These are phyloP conservation scores for Keiferia lycopersicella DNA, from an alignment of 2,888 invertebrate genomes.

Conservation along the genomic window DNA sequence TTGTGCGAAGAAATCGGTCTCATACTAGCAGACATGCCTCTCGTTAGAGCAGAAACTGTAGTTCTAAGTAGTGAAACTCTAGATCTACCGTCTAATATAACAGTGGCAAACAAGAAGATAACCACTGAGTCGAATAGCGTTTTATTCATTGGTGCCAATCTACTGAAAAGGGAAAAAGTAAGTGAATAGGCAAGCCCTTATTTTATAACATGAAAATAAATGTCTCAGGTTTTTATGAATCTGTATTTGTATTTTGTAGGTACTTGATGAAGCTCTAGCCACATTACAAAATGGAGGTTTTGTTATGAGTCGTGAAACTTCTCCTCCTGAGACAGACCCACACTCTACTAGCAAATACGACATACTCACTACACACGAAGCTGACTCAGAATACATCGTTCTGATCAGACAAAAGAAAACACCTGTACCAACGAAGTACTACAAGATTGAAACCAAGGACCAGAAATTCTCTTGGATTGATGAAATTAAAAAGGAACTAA, in stretches of 20 bases:
- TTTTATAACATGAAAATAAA: not conserved
- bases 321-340: slow-evolving; percentile 65
- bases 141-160: slow-evolving; percentile 75
- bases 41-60: slow-evolving; percentile 84
- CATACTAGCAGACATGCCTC: slow-evolving; percentile 84
- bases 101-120: slow-evolving; percentile 83
- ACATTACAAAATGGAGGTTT: slow-evolving; percentile 82
- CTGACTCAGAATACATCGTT: slow-evolving; percentile 75
- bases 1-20: slow-evolving; percentile 80
- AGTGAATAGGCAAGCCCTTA: not conserved
- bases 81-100: slow-evolving; percentile 75
- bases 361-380: slow-evolving; percentile 71
- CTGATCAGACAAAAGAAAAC: slow-evolving; percentile 74
- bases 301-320: slow-evolving; percentile 81
- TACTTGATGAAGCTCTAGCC: slow-evolving; percentile 66
- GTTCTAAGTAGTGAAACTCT: slow-evolving; percentile 77
- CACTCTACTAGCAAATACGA: slow-evolving; percentile 60
- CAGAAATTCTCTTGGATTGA: slow-evolving; percentile 78
- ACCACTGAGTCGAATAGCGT: slow-evolving; percentile 72
- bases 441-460: slow-evolving; percentile 66
- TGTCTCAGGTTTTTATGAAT: not conserved
- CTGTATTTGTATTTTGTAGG: slow-evolving; percentile 42
- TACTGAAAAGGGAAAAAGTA: slow-evolving; percentile 74
- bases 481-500: slow-evolving; percentile 65
- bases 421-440: slow-evolving; percentile 67